phyloP scores from a whole-genome alignment of 1,140 invertebrate genomes.

The Whitmania pigra region DNA sequence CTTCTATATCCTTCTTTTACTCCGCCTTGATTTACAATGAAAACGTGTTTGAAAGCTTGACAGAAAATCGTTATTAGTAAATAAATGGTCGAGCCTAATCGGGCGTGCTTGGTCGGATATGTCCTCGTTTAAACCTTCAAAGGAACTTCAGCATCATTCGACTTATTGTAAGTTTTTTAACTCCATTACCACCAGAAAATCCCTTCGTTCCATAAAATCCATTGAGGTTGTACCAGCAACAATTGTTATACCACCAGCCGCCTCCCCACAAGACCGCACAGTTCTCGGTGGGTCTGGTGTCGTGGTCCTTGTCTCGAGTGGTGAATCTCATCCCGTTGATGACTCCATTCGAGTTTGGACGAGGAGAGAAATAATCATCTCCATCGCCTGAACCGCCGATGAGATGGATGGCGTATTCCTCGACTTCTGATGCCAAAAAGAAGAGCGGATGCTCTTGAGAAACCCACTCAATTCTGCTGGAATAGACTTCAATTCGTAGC shows the following conservation, averaged over 20 bases:
- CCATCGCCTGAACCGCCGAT: not conserved
- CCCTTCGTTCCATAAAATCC: too few relatives aligned
- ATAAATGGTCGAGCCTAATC: too few relatives aligned
- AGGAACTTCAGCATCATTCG: too few relatives aligned
- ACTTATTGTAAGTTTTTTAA: too few relatives aligned
- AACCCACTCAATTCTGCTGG: not conserved
- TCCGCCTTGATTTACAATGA: too few relatives aligned
- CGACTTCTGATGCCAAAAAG: not conserved
- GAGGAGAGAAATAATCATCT: not conserved
- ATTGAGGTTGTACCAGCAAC: slow-evolving; percentile 6
- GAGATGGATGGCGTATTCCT: not conserved
- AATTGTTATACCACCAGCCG: slow-evolving; percentile 10
- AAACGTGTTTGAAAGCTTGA: too few relatives aligned
- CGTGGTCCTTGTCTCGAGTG: slow-evolving; percentile 3
- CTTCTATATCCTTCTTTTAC: too few relatives aligned
- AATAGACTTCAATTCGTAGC: slow-evolving; percentile 2
- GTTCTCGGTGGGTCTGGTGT: not conserved
- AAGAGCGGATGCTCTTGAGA: not conserved
- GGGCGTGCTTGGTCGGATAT: too few relatives aligned
- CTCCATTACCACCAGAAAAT: too few relatives aligned
- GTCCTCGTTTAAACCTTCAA: too few relatives aligned
- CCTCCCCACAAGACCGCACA: not conserved
- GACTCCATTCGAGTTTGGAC: not conserved
- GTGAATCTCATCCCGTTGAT: slow-evolving; percentile 14
- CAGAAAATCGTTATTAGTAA: too few relatives aligned